phyloP scores from a whole-genome alignment of 2,113 vertebrate genomes.

The Solenodon paradoxus region DNA sequence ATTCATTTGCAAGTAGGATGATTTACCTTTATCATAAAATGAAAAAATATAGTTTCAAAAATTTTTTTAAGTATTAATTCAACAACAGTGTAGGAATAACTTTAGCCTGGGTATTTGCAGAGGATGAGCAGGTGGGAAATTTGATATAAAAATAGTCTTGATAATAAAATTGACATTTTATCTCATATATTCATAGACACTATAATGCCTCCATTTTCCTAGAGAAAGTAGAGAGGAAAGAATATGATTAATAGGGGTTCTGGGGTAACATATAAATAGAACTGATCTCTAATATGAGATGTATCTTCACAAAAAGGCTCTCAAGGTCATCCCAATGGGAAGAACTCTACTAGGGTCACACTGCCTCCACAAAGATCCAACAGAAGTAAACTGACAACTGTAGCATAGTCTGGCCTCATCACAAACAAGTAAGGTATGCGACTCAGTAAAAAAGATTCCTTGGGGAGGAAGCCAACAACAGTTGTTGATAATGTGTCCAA shows the following conservation, averaged over 20 bases:
- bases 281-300: background rate
- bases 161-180: background rate
- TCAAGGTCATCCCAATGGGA: no score
- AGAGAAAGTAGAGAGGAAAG: background rate
- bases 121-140: background rate
- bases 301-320: background rate
- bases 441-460: background rate
- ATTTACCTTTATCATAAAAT: background rate
- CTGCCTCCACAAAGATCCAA: background rate
- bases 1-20: background rate
- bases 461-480: background rate
- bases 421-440: background rate
- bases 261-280: background rate
- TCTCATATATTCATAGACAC: background rate
- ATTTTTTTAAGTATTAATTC: background rate
- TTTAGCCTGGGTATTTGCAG: background rate
- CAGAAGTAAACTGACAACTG: background rate
- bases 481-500: background rate
- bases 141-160: background rate
- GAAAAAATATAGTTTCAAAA: background rate
- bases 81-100: background rate
- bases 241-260: background rate
- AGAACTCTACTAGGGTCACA: background rate
- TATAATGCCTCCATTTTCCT: background rate
- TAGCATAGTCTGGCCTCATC: background rate